These are phyloP conservation scores for Schmidtea mediterranea DNA, from an alignment of 1,140 invertebrate genomes.

Conservation along the genomic window DNA sequence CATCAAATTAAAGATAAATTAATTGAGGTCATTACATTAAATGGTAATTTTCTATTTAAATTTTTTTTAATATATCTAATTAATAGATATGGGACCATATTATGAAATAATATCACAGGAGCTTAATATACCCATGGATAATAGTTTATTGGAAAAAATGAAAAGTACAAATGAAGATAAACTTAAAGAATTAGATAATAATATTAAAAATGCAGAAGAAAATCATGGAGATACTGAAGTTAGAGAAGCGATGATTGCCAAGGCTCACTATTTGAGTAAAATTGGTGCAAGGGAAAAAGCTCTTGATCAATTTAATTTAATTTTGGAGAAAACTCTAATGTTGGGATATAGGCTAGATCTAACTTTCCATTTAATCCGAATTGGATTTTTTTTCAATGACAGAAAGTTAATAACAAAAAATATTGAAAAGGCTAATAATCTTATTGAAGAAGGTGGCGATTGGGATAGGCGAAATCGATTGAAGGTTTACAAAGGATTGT, in stretches of 20 bases:
- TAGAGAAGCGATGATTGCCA: constrained; percentile 54
- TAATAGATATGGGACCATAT: constrained; percentile 65
- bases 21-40: constrained; percentile 46
- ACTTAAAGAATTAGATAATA: constrained; percentile 51
- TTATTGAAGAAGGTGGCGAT: constrained; percentile 86
- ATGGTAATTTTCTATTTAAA: constrained; percentile 43
- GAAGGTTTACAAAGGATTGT: constrained; percentile 57
- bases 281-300: constrained; percentile 66
- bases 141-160: constrained; percentile 46
- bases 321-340: constrained; percentile 74
- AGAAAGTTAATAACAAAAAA: constrained; percentile 64
- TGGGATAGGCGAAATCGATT: constrained; percentile 90
- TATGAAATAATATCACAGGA: constrained; percentile 57
- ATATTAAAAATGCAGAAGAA: constrained; percentile 72
- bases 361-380: constrained; percentile 62
- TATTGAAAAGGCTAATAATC: constrained; percentile 56
- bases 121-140: constrained; percentile 48
- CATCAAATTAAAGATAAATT: constrained; percentile 33
- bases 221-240: constrained; percentile 77
- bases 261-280: constrained; percentile 70
- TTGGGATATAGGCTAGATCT: constrained; percentile 68
- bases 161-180: constrained; percentile 51
- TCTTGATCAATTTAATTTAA: constrained; percentile 49
- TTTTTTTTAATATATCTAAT: too few species aligned
- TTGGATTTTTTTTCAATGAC: constrained; percentile 66